Conservation (phyloP, 2,888 invertebrate species). For the Ormyrus pomaceus region DNA sequence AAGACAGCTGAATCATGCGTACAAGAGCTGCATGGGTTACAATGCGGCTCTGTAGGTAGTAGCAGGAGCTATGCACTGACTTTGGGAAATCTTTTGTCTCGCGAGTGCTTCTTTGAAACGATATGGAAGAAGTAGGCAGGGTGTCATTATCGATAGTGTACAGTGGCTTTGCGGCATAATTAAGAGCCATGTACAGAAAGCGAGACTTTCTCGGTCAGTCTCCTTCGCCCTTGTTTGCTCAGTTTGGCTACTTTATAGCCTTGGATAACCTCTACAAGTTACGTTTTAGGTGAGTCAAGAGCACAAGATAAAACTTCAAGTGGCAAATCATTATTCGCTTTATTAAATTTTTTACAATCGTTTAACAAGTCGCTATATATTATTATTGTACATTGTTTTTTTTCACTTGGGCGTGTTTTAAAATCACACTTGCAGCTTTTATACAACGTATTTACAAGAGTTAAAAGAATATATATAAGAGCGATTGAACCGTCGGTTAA, state of each 20-base stretch:
- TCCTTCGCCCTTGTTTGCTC: slow-evolving; percentile 64
- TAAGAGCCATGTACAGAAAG: slow-evolving; percentile 17
- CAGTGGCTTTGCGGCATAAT: slow-evolving; percentile 17
- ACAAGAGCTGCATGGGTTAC: slow-evolving; percentile 16
- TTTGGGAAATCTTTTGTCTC: too few species aligned
- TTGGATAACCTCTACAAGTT: slow-evolving; percentile 63
- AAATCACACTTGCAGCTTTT: background rate
- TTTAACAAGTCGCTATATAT: too few species aligned
- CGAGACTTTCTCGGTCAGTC: slow-evolving; percentile 51
- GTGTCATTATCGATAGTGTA: too few species aligned
- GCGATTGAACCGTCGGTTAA: too few species aligned
- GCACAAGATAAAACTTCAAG: background rate
- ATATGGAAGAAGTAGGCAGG: too few species aligned
- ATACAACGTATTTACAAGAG: slow-evolving; percentile 40
- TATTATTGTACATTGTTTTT: background rate
- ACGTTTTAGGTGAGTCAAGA: slow-evolving; percentile 60
- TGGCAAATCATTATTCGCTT: slow-evolving; percentile 17
- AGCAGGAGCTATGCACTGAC: too few species aligned
- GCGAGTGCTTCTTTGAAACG: too few species aligned
- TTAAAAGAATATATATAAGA: background rate
- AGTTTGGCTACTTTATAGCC: slow-evolving; percentile 67
- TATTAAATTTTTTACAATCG: slow-evolving; percentile 30
- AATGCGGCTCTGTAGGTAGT: too few species aligned
- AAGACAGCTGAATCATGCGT: slow-evolving; percentile 64
- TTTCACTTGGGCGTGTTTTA: background rate